phyloP scores from a whole-genome alignment of 2,113 vertebrate genomes.

The pig (Sus scrofa) region DNA sequence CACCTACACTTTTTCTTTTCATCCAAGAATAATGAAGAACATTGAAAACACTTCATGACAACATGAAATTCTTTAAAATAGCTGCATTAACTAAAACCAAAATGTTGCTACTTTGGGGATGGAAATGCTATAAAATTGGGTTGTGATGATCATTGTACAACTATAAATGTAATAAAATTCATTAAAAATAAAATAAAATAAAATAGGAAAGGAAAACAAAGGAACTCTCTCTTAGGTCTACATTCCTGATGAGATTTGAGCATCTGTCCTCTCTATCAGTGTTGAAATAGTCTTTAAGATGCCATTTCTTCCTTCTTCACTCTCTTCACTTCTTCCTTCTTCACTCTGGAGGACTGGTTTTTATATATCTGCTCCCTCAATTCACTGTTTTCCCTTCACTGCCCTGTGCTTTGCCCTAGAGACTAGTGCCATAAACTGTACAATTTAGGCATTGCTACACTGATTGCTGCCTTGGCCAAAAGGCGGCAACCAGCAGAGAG shows the following conservation, averaged over 20 bases:
- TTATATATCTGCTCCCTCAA: background rate
- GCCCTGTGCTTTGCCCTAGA: background rate
- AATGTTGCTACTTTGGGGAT: too few species aligned
- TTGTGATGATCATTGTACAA: too few species aligned
- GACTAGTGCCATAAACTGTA: background rate
- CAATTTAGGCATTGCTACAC: background rate
- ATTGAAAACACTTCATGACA: background rate
- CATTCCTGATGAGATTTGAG: background rate
- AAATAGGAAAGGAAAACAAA: constrained; percentile 5
- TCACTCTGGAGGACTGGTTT: background rate
- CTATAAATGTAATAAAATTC: too few species aligned
- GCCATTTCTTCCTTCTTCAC: background rate
- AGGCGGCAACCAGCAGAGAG: background rate
- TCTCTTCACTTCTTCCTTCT: background rate
- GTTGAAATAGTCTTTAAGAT: background rate
- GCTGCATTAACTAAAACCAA: background rate
- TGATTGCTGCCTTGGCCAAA: background rate
- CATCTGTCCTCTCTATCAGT: background rate
- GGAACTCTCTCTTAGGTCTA: background rate
- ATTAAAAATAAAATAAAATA: too few species aligned
- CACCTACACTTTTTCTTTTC: constrained; percentile 6
- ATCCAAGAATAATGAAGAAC: background rate
- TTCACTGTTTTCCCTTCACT: background rate
- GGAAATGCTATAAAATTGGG: too few species aligned
- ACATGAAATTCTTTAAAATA: background rate